These are phyloP conservation scores for Gallinago solitaria DNA, from an alignment of 2,797 vertebrate genomes.

Conservation along the genomic window DNA sequence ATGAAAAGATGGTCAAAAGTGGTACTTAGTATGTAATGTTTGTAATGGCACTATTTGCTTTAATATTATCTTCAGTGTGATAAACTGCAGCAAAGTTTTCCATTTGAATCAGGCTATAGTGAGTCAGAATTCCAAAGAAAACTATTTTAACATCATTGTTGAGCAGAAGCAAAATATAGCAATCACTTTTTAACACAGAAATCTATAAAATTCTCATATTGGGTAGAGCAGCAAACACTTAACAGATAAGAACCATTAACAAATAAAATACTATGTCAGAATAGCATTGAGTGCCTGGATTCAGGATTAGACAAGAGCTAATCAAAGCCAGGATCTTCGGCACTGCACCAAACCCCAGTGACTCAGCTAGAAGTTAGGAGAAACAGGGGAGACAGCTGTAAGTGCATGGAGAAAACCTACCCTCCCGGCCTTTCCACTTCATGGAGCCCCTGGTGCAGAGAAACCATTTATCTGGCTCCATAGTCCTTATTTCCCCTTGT, in stretches of 20 bases:
- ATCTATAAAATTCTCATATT: background rate
- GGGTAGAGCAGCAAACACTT: background rate
- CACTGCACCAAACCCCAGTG: background rate
- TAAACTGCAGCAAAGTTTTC: background rate
- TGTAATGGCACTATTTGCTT: background rate
- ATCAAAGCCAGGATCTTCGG: background rate
- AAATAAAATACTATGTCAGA: background rate
- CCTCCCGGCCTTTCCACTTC: background rate
- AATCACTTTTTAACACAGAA: background rate
- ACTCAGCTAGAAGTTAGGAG: slow-evolving; percentile 16
- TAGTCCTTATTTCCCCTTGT: background rate
- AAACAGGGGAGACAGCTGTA: background rate
- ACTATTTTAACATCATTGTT: background rate
- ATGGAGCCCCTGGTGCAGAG: background rate
- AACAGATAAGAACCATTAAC: background rate
- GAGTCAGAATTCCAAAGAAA: slow-evolving; percentile 3
- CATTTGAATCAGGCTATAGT: background rate
- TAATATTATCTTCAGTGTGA: background rate
- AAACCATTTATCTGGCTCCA: background rate
- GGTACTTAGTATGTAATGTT: background rate
- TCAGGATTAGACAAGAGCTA: background rate
- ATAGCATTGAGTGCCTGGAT: background rate
- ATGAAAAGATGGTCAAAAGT: background rate
- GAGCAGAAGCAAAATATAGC: background rate
- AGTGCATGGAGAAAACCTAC: background rate